Conservation (phyloP, 2,113 vertebrate species). For the Cyprinodon tularosa region DNA sequence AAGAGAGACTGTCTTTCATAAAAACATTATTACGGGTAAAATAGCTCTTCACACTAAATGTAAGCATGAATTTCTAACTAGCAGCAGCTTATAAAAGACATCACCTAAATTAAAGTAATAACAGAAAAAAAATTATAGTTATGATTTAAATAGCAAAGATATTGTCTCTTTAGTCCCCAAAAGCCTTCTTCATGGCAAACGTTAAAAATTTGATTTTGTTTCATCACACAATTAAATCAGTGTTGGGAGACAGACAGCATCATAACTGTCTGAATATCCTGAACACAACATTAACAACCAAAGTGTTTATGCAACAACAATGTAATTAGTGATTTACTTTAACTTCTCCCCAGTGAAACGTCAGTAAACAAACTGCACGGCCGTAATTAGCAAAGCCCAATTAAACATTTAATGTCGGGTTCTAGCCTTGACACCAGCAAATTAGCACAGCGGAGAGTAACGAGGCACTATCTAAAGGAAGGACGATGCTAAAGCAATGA, state of each 20-base stretch:
- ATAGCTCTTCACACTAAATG: background rate
- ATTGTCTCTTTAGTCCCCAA: background rate
- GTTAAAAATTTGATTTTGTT: background rate
- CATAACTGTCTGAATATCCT: background rate
- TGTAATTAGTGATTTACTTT: background rate
- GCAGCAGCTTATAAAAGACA: background rate
- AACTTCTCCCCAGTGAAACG: background rate
- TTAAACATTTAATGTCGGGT: background rate
- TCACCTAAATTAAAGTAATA: background rate
- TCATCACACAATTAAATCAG: background rate
- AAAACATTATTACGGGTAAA: background rate
- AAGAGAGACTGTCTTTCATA: background rate
- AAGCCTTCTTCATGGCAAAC: background rate
- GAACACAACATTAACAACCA: slow-evolving; percentile 1
- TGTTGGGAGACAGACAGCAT: background rate
- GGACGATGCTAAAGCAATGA: background rate
- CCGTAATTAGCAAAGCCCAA: background rate
- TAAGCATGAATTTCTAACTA: background rate
- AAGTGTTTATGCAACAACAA: slow-evolving; percentile 2
- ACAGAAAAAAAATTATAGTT: background rate
- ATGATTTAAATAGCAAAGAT: background rate
- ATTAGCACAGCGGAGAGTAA: background rate
- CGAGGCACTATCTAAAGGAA: background rate
- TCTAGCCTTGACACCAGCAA: background rate
- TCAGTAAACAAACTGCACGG: background rate